A percentile compares a stretch with the other conserved stretches of the same genome.
Conservation (phyloP, 2,113 vertebrate genomes). For the Martes martes region DNA sequence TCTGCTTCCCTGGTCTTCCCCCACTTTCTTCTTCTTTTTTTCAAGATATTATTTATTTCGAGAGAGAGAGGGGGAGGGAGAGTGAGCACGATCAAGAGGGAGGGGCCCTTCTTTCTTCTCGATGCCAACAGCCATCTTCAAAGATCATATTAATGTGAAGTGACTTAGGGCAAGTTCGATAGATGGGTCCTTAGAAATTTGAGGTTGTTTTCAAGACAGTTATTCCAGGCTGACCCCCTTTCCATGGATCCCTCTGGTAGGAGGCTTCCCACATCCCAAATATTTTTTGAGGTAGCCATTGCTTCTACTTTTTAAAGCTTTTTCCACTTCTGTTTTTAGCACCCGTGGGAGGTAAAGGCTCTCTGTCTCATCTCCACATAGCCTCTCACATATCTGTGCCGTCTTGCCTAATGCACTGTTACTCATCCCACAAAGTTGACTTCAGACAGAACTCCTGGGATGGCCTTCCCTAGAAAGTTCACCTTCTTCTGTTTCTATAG, state of each 20-base stretch:
- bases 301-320: background rate
- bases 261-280: background rate
- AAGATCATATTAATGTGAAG: background rate
- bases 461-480: background rate
- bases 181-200: background rate
- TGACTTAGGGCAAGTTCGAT: background rate
- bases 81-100: background rate
- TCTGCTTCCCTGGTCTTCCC: background rate
- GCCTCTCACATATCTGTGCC: background rate
- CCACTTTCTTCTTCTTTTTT: background rate
- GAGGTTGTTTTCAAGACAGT: background rate
- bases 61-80: too few species aligned
- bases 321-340: background rate
- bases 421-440: background rate
- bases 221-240: background rate
- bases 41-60: background rate
- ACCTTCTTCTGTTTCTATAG: background rate
- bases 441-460: background rate
- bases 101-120: background rate
- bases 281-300: background rate
- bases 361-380: background rate
- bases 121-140: background rate
- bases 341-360: background rate
- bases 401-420: background rate
- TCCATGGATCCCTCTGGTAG: background rate